Base-by-base conservation (phyloP, 2,113 vertebrate genomes). In the Lepisosteus oculatus region DNA sequence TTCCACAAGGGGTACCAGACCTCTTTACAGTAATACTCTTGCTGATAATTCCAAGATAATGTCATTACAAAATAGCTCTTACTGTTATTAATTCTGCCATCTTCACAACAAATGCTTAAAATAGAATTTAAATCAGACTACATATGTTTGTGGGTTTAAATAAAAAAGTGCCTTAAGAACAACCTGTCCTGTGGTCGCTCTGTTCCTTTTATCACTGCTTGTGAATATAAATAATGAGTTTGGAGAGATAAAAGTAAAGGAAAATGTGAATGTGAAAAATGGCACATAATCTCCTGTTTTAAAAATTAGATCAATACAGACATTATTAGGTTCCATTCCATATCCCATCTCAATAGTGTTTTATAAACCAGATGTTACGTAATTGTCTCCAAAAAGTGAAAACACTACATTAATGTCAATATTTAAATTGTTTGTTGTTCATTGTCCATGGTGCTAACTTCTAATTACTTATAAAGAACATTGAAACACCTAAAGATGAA, bases 201-300 rank as follows among this genome's bases (percentile, higher is more conserved):
- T 2, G 73, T 67, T 79, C 63, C 61, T 70, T 57, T 65, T 81
- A 78, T 83, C 69, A 77, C 68, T 44, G 84, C 76, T 83, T 82
- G 81, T 80, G 82, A 76, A 78, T 83, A 81, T 79, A 85, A 86
- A 87, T 89, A 90, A 90, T 83, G 74, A 87, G 86, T 89, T 88
- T 89, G 83, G 73, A 43, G 73, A 87, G 87, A 89, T 88, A 85
- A 85, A 89, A 82, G 79, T 78, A 85, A 81, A 81, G 73, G 73
- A 62, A 70, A 71, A 43, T 83, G 29, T 29, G 29, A 29, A 29
- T 29, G 29, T 29, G 29, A 29, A 29, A 29, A 29, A 29, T 29
- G 29, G 29, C 29, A 29, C 29, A 29, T 29, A 29, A 29, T 29
- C 29, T 68, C 68, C 43, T 51, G 47, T 51, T 51, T 51, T 43